These are phyloP conservation scores for Pocillopora meandrina DNA, from an alignment of 92 coral and sea anemone species.

Conservation along the genomic window DNA sequence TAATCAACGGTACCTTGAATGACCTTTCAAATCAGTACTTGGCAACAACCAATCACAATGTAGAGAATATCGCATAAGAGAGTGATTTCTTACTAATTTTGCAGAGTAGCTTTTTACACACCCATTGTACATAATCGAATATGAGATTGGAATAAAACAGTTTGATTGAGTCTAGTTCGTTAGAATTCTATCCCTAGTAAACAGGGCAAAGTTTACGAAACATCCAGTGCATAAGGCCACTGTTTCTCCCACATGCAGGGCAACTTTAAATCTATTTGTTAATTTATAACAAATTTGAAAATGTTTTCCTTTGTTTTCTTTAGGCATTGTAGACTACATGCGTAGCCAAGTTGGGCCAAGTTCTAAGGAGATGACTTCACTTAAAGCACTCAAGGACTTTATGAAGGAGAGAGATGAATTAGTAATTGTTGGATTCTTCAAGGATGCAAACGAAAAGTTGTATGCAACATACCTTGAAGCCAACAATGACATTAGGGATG, in stretches of 20 bases:
- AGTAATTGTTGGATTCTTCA: constrained; percentile 88
- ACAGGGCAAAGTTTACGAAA: too few relatives aligned
- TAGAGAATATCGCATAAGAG: too few relatives aligned
- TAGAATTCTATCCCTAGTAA: too few relatives aligned
- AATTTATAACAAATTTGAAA: neutral
- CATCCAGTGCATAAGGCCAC: neutral
- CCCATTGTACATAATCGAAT: too few relatives aligned
- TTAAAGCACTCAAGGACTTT: constrained; percentile 86
- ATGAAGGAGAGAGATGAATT: constrained; percentile 85
- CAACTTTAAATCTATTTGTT: neutral
- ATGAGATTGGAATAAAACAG: too few relatives aligned
- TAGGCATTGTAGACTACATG: constrained; percentile 89
- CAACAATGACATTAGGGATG: constrained; percentile 90
- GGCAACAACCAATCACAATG: too few relatives aligned
- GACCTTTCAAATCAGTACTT: too few relatives aligned
- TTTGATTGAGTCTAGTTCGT: too few relatives aligned
- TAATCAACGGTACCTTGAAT: too few relatives aligned
- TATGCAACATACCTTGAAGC: constrained; percentile 88
- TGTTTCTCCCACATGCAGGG: neutral
- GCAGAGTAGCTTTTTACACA: too few relatives aligned
- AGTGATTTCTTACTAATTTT: too few relatives aligned
- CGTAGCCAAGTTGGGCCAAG: constrained; percentile 93
- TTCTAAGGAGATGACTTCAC: constrained; percentile 78
- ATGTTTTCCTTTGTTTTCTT: neutral
- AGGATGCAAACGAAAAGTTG: constrained; percentile 73